A percentile compares a stretch with the other conserved stretches of the same genome.
Evolutionary conservation across 1,140 invertebrate genomes (phyloP).

Genomic region (Trialeurodes vaporariorum): DNA sequence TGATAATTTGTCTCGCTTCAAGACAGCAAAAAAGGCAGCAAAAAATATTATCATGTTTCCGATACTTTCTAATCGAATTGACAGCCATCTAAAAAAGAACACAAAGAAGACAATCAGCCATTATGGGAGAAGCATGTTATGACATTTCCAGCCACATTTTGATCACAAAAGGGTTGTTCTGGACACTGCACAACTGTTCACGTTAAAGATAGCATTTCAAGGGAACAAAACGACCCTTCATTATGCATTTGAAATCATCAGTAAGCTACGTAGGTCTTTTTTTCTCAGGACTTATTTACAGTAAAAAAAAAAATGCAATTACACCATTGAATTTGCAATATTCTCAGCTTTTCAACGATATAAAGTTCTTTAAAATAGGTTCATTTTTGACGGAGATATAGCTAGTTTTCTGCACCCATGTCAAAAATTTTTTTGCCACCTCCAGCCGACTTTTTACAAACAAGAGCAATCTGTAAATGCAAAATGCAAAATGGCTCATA

Average conservation of each 20-base stretch:
- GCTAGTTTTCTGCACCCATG: too few relatives aligned
- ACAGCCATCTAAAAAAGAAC: constrained; percentile 67
- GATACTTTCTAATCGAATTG: constrained; percentile 79
- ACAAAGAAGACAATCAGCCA: not conserved
- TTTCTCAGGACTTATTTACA: too few relatives aligned
- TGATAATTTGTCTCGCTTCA: constrained; percentile 51
- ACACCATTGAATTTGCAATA: too few relatives aligned
- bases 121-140: not conserved
- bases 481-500: too few relatives aligned
- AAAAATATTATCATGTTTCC: constrained; percentile 85
- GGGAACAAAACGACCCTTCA: not conserved
- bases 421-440: too few relatives aligned
- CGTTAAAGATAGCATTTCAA: not conserved
- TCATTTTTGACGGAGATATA: too few relatives aligned
- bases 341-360: too few relatives aligned
- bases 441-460: too few relatives aligned
- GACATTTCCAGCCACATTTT: not conserved
- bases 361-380: too few relatives aligned
- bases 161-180: not conserved
- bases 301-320: too few relatives aligned
- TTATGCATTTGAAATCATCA: not conserved
- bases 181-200: not conserved
- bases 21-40: constrained; percentile 74
- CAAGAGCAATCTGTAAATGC: too few relatives aligned
- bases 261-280: too few relatives aligned